phyloP scores from a whole-genome alignment of 2,888 invertebrate genomes.

The Beris chalybata region DNA sequence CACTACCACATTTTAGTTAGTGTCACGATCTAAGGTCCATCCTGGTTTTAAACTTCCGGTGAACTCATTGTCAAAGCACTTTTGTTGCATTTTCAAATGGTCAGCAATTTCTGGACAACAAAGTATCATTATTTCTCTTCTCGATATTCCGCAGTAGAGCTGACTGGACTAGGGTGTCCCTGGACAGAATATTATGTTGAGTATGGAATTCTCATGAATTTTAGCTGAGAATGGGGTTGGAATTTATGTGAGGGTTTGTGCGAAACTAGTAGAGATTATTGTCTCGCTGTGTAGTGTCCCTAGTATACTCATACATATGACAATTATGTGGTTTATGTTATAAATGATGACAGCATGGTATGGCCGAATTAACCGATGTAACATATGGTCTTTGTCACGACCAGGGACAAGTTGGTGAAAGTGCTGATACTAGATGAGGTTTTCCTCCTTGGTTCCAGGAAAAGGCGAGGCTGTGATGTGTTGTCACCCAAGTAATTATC shows the following conservation, averaged over 20 bases:
- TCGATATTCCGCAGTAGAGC: conserved; percentile 12
- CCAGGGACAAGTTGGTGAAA: conserved; percentile 36
- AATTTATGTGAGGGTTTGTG: too few relatives aligned
- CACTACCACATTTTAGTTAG: neutral
- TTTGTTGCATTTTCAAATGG: conserved; percentile 37
- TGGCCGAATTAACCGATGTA: conserved; percentile 36
- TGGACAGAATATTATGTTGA: too few relatives aligned
- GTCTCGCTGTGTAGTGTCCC: too few relatives aligned
- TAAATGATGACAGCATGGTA: conserved; percentile 37
- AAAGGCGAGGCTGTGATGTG: too few relatives aligned
- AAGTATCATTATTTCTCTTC: conserved; percentile 36
- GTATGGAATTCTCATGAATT: too few relatives aligned
- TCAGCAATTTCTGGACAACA: conserved; percentile 37
- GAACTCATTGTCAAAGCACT: conserved; percentile 32
- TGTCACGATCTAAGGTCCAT: conserved; percentile 24
- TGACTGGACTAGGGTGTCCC: neutral
- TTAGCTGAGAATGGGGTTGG: too few relatives aligned
- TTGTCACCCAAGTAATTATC: too few relatives aligned
- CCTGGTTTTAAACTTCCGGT: conserved; percentile 31
- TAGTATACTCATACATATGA: conserved; percentile 21
- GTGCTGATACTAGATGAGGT: conserved; percentile 30
- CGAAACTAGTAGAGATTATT: too few relatives aligned
- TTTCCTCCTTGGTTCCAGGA: conserved; percentile 3
- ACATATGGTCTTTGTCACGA: conserved; percentile 36
- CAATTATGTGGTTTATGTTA: conserved; percentile 37